phyloP scores from a whole-genome alignment of 2,888 invertebrate genomes.

The Cynaeus angustus region DNA sequence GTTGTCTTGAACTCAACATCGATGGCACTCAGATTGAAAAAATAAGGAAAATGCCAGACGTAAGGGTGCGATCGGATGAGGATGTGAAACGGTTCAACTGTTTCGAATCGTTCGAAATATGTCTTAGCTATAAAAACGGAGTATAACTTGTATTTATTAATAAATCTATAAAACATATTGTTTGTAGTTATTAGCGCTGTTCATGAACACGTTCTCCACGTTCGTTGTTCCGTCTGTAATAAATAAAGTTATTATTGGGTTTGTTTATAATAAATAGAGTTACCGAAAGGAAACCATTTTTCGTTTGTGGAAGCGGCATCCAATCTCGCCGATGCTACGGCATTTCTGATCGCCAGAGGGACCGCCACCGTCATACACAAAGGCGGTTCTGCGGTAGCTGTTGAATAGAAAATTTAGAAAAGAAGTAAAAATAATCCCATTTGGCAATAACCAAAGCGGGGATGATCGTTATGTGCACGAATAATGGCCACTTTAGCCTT shows the following conservation, averaged over 20 bases:
- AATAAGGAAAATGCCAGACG: slow-evolving; percentile 36
- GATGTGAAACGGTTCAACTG: slow-evolving; percentile 32
- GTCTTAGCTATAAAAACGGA: slow-evolving; percentile 64
- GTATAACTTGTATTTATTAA: slow-evolving; percentile 15
- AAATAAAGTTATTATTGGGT: slow-evolving; percentile 45
- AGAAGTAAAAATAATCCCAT: slow-evolving; percentile 28
- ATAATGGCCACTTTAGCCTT: slow-evolving; percentile 25
- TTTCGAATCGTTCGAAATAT: slow-evolving; percentile 36
- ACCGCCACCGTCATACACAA: slow-evolving; percentile 71
- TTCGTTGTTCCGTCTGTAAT: slow-evolving; percentile 73
- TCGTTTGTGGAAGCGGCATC: slow-evolving; percentile 77
- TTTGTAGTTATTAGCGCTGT: slow-evolving; percentile 61
- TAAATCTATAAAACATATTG: slow-evolving; percentile 61
- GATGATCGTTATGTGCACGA: slow-evolving; percentile 33
- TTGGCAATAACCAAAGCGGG: slow-evolving; percentile 32
- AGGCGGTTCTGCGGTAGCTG: slow-evolving; percentile 76
- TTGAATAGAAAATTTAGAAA: slow-evolving; percentile 50
- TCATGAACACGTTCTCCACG: slow-evolving; percentile 70
- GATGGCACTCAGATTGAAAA: slow-evolving; percentile 24
- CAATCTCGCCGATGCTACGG: slow-evolving; percentile 78
- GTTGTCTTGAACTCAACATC: slow-evolving; percentile 39
- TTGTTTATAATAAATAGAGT: slow-evolving; percentile 6
- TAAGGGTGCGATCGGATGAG: slow-evolving; percentile 33
- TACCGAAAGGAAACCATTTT: slow-evolving; percentile 54
- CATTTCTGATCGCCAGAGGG: slow-evolving; percentile 80